Evolutionary conservation across 2,113 vertebrate genomes (phyloP).

Genomic region (Nerophis ophidion): DNA sequence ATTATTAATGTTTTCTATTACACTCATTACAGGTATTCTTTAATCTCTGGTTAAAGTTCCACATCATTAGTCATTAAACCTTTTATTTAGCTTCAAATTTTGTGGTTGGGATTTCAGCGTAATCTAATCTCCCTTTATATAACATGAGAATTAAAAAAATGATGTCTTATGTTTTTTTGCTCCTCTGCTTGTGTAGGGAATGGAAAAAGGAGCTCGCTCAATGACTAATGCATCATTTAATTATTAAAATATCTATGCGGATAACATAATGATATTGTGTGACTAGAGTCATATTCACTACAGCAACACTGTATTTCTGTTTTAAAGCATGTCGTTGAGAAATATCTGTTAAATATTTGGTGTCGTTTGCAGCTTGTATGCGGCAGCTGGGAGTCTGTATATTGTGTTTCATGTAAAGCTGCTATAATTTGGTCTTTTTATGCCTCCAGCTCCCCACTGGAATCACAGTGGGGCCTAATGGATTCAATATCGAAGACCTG

Average conservation of each 20-base stretch:
- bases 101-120: background rate
- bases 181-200: background rate
- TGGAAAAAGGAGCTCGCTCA: background rate
- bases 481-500: constrained; percentile 11
- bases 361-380: background rate
- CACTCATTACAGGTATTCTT: too few species aligned
- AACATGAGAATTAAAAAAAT: background rate
- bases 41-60: too few species aligned
- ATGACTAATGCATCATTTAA: constrained; percentile 2
- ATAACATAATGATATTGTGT: background rate
- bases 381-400: constrained; percentile 13
- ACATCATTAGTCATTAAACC: too few species aligned
- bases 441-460: constrained; percentile 19
- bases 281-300: background rate
- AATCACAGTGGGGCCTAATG: constrained; percentile 15
- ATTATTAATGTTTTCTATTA: too few species aligned
- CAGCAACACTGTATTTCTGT: too few species aligned
- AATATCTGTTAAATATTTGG: constrained; percentile 11
- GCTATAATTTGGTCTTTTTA: constrained; percentile 11
- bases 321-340: background rate
- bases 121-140: background rate
- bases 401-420: constrained; percentile 31
- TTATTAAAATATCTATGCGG: background rate
- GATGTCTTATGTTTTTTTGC: too few species aligned
- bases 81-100: too few species aligned